A percentile compares a stretch with the other conserved stretches of the same genome.
phyloP scores from a whole-genome alignment of 2,888 invertebrate genomes.

The Xylota sylvarum region DNA sequence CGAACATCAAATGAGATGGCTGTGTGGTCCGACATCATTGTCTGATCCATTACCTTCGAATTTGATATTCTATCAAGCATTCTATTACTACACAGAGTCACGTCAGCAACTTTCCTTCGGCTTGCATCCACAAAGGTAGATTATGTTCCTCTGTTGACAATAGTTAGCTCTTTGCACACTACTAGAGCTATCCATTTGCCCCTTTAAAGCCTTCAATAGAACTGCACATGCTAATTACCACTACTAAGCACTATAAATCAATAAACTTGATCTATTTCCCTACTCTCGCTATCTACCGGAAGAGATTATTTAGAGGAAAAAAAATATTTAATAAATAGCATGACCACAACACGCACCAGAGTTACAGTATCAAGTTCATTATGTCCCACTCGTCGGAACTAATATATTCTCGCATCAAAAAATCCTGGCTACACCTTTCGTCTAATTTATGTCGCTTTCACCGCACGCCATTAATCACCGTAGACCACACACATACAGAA shows the following conservation, averaged over 20 bases:
- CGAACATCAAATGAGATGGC: too few relatives aligned
- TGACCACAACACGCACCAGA: conserved; percentile 46
- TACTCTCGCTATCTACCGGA: conserved; percentile 17
- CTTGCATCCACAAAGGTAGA: too few relatives aligned
- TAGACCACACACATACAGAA: conserved; percentile 53
- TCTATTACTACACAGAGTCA: too few relatives aligned
- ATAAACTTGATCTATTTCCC: conserved; percentile 25
- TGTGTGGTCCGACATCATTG: too few relatives aligned
- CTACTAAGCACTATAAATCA: conserved; percentile 6
- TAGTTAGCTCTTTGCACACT: too few relatives aligned
- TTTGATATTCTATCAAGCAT: too few relatives aligned
- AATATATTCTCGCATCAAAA: conserved; percentile 54
- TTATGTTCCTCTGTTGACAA: too few relatives aligned
- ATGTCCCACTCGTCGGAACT: conserved; percentile 48
- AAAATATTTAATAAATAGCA: conserved; percentile 52
- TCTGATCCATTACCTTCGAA: too few relatives aligned
- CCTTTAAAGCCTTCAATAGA: background rate
- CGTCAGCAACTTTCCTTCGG: too few relatives aligned
- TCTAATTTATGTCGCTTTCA: conserved; percentile 70
- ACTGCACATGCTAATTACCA: background rate
- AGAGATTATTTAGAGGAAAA: conserved; percentile 48
- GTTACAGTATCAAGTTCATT: conserved; percentile 60
- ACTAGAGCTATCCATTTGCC: too few relatives aligned
- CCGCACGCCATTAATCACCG: conserved; percentile 75
- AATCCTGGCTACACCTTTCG: conserved; percentile 70